phyloP scores from a whole-genome alignment of 2,888 invertebrate species.

The Epirrhoe alternata region DNA sequence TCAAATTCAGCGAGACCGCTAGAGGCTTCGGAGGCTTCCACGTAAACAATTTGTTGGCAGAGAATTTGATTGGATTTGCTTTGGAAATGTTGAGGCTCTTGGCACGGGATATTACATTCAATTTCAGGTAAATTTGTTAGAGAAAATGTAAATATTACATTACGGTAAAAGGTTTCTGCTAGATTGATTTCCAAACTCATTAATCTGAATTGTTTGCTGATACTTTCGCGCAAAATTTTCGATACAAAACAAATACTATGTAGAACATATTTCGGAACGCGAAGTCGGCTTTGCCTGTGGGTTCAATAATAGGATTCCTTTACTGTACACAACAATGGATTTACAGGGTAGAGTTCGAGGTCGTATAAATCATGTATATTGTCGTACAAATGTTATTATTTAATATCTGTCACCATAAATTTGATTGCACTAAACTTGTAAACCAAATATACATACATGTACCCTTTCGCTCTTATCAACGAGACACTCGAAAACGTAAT shows the following conservation, averaged over 20 bases:
- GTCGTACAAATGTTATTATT: no score
- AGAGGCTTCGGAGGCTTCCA: constrained; percentile 11
- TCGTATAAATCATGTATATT: background rate
- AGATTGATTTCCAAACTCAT: constrained; percentile 22
- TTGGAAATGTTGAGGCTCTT: constrained; percentile 37
- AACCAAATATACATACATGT: no score
- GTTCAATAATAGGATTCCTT: background rate
- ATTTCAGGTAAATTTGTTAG: constrained; percentile 37
- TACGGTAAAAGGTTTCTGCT: constrained; percentile 19
- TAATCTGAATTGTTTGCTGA: constrained; percentile 14
- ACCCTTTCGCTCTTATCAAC: no score
- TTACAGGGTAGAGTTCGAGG: background rate
- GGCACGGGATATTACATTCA: constrained; percentile 39
- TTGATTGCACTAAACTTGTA: no score
- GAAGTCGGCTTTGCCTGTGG: background rate
- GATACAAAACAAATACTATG: constrained; percentile 1
- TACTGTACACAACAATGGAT: background rate
- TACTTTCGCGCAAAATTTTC: constrained; percentile 14
- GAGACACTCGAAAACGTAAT: no score
- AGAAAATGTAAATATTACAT: constrained; percentile 25
- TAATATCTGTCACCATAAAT: no score
- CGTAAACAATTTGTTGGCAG: constrained; percentile 22
- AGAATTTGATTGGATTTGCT: constrained; percentile 31
- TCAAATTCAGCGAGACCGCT: constrained; percentile 14
- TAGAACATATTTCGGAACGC: background rate